Evolutionary conservation across 2,888 invertebrate genomes (phyloP).

Genomic region (Thelaira solivaga): DNA sequence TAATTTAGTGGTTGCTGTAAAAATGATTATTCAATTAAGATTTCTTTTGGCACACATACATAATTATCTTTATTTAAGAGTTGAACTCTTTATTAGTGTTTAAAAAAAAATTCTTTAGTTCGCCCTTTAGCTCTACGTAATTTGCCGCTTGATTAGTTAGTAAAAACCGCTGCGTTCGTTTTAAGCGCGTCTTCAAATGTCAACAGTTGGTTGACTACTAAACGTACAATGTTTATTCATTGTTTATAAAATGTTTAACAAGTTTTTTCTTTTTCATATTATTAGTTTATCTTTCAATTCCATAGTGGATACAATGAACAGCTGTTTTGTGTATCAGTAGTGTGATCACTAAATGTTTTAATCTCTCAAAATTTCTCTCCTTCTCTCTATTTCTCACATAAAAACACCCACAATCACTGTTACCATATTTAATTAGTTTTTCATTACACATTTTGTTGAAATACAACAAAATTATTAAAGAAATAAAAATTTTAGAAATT

Average conservation of each 20-base stretch:
- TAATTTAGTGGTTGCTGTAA: neutral
- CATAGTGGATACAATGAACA: slow-evolving; percentile 28
- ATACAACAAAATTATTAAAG: no score
- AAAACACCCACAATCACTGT: no score
- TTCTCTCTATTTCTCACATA: neutral
- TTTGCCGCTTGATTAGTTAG: slow-evolving; percentile 35
- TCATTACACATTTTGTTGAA: no score
- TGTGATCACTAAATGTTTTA: slow-evolving; percentile 39
- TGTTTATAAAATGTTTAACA: slow-evolving; percentile 54
- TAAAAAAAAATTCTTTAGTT: slow-evolving; percentile 5
- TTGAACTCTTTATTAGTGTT: slow-evolving; percentile 25
- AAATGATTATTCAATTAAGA: slow-evolving; percentile 58
- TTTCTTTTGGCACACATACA: slow-evolving; percentile 20
- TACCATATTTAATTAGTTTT: no score
- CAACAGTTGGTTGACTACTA: slow-evolving; percentile 61
- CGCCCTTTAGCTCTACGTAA: no score
- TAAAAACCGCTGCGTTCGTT: neutral
- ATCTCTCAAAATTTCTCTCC: neutral
- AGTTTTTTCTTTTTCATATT: slow-evolving; percentile 16
- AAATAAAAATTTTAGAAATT: no score
- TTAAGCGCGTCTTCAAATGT: slow-evolving; percentile 14
- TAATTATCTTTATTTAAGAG: slow-evolving; percentile 44
- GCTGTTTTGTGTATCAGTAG: slow-evolving; percentile 33
- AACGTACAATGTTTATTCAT: slow-evolving; percentile 37
- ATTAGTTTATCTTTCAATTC: neutral